These are phyloP conservation scores for Pogonognathellus flavescens DNA, from an alignment of 1,140 invertebrate species.

Conservation along the genomic window DNA sequence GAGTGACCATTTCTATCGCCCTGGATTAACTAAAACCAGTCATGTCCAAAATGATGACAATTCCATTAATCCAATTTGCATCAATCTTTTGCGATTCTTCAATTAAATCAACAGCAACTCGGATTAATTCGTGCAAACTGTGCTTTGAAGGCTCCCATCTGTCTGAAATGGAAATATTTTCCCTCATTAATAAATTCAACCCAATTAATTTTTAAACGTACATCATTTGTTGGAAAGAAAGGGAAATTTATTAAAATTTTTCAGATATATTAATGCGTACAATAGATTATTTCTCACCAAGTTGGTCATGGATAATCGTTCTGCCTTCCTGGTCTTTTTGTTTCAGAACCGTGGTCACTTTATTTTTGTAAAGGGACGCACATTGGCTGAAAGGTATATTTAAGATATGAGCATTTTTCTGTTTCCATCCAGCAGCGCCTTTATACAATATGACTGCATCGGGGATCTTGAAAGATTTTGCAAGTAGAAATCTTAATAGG, in stretches of 20 bases:
- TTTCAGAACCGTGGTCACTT: too few relatives aligned
- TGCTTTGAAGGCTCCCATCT: not conserved
- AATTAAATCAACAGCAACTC: not conserved
- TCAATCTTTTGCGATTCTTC: not conserved
- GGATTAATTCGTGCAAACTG: not conserved
- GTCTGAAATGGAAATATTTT: not conserved
- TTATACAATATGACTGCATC: slow-evolving; percentile 1
- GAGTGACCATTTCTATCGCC: not conserved
- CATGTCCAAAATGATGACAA: not conserved
- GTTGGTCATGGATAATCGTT: not conserved
- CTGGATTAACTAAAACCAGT: not conserved
- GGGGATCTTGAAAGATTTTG: not conserved
- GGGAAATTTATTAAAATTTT: too few relatives aligned
- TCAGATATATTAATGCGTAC: too few relatives aligned
- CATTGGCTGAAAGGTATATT: slow-evolving; percentile 9
- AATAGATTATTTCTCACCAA: not conserved
- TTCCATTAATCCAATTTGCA: not conserved
- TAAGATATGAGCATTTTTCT: not conserved
- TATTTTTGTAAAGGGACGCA: not conserved
- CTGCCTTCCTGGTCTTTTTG: too few relatives aligned
- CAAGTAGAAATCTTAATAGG: not conserved
- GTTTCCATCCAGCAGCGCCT: not conserved
- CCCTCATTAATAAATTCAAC: too few relatives aligned
- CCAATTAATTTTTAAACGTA: too few relatives aligned
- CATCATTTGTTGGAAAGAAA: too few relatives aligned